Percentiles rank a stretch among this genome's conserved stretches.
phyloP scores from a whole-genome alignment of 2,797 vertebrate species.

The Halcyon chelicuti region DNA sequence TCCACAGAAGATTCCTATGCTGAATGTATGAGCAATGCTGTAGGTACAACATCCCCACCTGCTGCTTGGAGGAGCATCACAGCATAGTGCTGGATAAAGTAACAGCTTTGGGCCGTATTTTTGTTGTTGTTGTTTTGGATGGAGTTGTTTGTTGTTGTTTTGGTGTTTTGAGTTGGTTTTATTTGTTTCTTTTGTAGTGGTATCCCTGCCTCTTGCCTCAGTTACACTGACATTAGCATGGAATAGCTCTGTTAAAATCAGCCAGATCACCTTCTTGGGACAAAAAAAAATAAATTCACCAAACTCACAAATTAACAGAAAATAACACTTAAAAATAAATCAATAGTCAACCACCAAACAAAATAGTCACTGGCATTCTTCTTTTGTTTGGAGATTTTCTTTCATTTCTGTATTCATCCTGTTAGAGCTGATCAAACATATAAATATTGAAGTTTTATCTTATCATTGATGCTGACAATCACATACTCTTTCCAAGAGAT shows the following conservation, averaged over 20 bases:
- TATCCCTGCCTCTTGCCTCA: background rate
- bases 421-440: background rate
- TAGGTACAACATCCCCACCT: background rate
- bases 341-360: no score
- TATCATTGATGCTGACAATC: background rate
- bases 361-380: background rate
- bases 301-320: background rate
- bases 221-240: background rate
- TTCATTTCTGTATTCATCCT: background rate
- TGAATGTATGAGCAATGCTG: background rate
- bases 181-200: background rate
- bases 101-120: background rate
- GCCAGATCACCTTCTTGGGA: background rate
- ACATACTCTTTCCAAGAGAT: background rate
- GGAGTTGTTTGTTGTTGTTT: background rate
- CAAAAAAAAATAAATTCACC: background rate
- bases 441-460: background rate
- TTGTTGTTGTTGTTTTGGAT: background rate
- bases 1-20: background rate
- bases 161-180: background rate
- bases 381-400: background rate
- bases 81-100: background rate
- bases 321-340: background rate
- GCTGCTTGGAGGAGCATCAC: background rate
- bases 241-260: background rate